These are phyloP conservation scores for Drosophila setosimentum DNA, from an alignment of 2,888 invertebrate genomes.

Conservation along the genomic window DNA sequence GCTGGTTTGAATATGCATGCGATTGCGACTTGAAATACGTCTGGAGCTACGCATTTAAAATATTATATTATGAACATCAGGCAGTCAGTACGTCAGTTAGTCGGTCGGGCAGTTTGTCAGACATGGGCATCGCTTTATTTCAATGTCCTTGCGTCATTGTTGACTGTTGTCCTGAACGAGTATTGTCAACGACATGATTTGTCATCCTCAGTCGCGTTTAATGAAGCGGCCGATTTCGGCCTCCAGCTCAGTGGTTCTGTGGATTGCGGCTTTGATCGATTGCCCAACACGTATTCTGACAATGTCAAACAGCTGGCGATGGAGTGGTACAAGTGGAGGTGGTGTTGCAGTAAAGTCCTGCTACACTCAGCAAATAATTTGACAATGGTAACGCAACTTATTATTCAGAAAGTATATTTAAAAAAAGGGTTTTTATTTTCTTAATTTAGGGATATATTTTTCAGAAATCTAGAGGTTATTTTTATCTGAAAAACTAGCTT, in stretches of 20 bases:
- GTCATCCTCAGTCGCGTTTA: conserved; percentile 67
- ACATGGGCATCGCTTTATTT: conserved; percentile 48
- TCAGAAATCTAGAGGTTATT: not conserved
- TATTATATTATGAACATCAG: conserved; percentile 42
- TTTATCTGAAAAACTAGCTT: not conserved
- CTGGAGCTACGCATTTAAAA: conserved; percentile 53
- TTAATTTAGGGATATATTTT: too few relatives aligned
- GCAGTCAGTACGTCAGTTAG: conserved; percentile 22
- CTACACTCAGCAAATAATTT: not conserved
- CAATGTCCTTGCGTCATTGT: conserved; percentile 65
- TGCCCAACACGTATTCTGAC: conserved; percentile 64
- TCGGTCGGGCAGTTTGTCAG: conserved; percentile 21
- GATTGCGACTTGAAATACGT: conserved; percentile 37
- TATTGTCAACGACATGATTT: conserved; percentile 80
- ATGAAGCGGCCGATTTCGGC: conserved; percentile 58
- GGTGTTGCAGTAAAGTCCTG: conserved; percentile 1
- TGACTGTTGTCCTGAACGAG: conserved; percentile 49
- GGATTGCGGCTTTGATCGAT: conserved; percentile 77
- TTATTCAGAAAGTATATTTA: not conserved
- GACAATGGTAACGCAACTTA: not conserved
- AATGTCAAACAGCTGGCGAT: conserved; percentile 30
- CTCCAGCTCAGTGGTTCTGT: conserved; percentile 18
- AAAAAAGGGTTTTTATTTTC: not conserved
- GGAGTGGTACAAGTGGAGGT: conserved; percentile 9
- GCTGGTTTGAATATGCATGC: conserved; percentile 33